Percentiles rank a stretch among this genome's conserved stretches.
phyloP scores from a whole-genome alignment of 2,113 vertebrate genomes.

The Vicugna pacos region DNA sequence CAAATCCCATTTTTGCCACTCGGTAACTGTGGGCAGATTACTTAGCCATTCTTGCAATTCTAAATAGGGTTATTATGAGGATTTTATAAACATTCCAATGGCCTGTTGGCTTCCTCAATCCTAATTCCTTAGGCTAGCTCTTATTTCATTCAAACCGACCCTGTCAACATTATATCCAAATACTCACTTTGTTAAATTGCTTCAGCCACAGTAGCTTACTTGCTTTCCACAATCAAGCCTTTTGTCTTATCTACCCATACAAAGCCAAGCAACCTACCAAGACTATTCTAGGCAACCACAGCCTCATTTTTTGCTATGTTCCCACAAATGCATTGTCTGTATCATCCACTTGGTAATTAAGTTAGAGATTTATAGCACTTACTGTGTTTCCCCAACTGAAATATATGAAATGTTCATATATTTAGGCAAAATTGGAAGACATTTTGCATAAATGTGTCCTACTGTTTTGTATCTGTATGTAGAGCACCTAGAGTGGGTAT shows the following conservation, averaged over 20 bases:
- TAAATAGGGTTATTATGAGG: background rate
- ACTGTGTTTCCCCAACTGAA: background rate
- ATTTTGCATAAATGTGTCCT: background rate
- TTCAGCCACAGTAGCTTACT: background rate
- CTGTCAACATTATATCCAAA: slow-evolving; percentile 24
- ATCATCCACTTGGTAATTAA: background rate
- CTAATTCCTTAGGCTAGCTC: background rate
- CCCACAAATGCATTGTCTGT: background rate
- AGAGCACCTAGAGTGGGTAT: background rate
- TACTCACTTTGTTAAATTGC: slow-evolving; percentile 4
- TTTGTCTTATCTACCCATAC: background rate
- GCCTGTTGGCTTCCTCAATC: background rate
- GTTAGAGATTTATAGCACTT: background rate
- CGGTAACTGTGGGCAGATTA: background rate
- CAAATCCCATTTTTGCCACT: background rate
- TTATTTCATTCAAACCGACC: background rate
- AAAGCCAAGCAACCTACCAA: background rate
- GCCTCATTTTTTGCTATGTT: background rate
- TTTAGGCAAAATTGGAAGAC: background rate
- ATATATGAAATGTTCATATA: background rate
- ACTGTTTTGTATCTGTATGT: background rate
- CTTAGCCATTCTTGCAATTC: background rate
- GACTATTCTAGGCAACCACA: background rate
- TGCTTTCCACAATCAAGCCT: background rate
- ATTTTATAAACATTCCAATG: background rate